Percentiles rank a stretch among this genome's conserved stretches.
phyloP scores from a whole-genome alignment of 2,888 invertebrate genomes.

The Melanostoma mellinum region DNA sequence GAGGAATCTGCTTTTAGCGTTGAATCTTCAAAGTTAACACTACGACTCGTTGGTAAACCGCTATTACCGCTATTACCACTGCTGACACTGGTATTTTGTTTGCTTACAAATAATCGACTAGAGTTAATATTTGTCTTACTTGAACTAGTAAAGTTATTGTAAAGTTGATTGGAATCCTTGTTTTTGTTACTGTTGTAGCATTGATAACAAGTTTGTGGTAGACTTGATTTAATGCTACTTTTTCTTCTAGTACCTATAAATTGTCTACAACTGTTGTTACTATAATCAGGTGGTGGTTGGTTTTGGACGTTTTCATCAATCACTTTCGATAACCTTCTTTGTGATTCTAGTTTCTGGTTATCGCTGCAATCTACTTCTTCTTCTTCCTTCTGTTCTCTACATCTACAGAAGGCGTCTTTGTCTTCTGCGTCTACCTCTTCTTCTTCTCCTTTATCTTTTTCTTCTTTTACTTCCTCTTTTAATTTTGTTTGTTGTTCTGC shows the following conservation, averaged over 20 bases:
- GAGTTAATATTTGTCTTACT: conserved; percentile 30
- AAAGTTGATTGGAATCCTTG: conserved; percentile 35
- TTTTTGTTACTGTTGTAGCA: conserved; percentile 16
- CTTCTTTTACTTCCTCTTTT: background rate
- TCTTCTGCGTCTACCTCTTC: background rate
- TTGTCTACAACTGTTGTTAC: conserved; percentile 44
- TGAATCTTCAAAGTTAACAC: conserved; percentile 51
- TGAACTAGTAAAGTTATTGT: conserved; percentile 37
- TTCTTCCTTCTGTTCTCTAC: background rate
- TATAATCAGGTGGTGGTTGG: conserved; percentile 63
- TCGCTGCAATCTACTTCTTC: background rate
- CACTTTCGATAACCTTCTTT: conserved; percentile 34
- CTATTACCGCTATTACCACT: background rate
- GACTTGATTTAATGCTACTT: conserved; percentile 32
- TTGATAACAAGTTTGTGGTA: conserved; percentile 28
- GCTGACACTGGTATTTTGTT: conserved; percentile 6
- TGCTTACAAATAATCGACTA: conserved; percentile 37
- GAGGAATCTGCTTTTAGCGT: conserved; percentile 21
- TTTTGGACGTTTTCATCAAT: conserved; percentile 58
- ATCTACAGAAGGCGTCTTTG: background rate
- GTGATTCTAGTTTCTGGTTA: conserved; percentile 1
- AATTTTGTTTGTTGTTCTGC: background rate
- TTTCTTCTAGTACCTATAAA: conserved; percentile 38
- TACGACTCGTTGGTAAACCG: conserved; percentile 35
- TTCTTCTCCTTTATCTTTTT: background rate